These are phyloP conservation scores for Xestia rhomboidea DNA, from an alignment of 2,888 invertebrate genomes.

Conservation along the genomic window DNA sequence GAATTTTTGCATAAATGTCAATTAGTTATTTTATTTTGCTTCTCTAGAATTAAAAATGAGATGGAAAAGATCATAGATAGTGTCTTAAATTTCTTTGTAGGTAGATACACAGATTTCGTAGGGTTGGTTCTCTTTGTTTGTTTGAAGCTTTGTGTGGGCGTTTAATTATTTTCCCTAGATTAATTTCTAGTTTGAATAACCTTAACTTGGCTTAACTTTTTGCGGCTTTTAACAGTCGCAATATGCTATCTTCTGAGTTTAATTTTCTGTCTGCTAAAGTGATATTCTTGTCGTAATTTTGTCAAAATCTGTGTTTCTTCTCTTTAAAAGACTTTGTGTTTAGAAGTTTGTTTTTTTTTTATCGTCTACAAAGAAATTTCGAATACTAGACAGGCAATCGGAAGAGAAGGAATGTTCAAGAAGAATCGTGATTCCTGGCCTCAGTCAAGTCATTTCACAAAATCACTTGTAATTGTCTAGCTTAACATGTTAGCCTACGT, in stretches of 20 bases:
- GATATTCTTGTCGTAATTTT: not conserved
- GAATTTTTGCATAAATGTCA: too few relatives aligned
- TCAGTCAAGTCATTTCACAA: not conserved
- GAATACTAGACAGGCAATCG: not conserved
- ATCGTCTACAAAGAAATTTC: not conserved
- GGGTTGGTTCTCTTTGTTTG: slow-evolving; percentile 6
- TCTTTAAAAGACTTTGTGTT: not conserved
- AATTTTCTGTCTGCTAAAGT: not conserved
- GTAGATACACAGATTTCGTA: not conserved
- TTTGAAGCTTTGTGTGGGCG: slow-evolving; percentile 4
- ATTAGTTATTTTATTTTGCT: not conserved
- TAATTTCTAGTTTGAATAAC: not conserved
- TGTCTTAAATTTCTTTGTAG: not conserved
- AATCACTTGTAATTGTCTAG: too few relatives aligned
- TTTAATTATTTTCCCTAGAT: slow-evolving; percentile 11
- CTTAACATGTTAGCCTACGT: not conserved
- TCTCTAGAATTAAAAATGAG: too few relatives aligned
- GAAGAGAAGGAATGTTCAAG: not conserved
- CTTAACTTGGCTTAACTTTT: not conserved
- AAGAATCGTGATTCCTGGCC: not conserved
- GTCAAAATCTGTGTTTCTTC: not conserved
- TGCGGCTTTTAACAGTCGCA: not conserved
- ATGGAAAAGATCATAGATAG: too few relatives aligned
- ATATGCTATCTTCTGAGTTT: not conserved
- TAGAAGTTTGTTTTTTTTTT: not conserved